Percentiles rank a stretch among this genome's conserved stretches.
These are phyloP conservation scores for Montifringilla adamsi DNA, from an alignment of 2,113 vertebrate genomes.

Conservation along the genomic window DNA sequence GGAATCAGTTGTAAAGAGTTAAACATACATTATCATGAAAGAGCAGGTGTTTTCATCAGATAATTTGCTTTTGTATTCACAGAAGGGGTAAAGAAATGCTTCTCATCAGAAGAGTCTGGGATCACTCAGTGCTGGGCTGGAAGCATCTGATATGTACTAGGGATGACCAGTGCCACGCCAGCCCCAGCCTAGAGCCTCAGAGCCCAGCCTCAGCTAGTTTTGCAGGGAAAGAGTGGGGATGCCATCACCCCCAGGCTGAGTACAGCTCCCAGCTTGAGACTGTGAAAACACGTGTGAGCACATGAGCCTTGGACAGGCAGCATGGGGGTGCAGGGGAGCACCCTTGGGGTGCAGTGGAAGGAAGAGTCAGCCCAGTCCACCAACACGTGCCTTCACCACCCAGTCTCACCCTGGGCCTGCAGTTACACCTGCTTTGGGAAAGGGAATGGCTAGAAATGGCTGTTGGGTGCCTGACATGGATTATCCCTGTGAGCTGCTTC, in stretches of 20 bases:
- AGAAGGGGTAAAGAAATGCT: background rate
- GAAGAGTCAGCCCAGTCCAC: background rate
- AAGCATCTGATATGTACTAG: background rate
- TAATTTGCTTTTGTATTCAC: background rate
- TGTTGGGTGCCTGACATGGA: background rate
- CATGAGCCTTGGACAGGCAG: background rate
- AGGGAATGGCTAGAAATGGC: background rate
- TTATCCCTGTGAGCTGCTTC: background rate
- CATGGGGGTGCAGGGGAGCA: background rate
- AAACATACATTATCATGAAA: background rate
- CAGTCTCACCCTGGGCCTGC: accelerated
- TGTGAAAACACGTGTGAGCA: background rate
- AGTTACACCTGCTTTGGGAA: background rate
- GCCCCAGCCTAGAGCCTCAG: background rate
- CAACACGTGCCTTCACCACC: accelerated
- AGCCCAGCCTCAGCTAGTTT: background rate
- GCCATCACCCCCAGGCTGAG: background rate
- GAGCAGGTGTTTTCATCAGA: background rate
- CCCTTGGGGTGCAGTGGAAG: accelerated
- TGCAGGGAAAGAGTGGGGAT: background rate
- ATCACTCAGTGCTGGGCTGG: background rate
- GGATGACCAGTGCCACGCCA: background rate
- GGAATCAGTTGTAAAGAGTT: background rate
- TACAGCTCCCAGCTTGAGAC: background rate
- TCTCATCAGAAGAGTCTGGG: background rate